Evolutionary conservation across 2,797 vertebrate genomes (phyloP).

Genomic region (Eulemur rubriventer): DNA sequence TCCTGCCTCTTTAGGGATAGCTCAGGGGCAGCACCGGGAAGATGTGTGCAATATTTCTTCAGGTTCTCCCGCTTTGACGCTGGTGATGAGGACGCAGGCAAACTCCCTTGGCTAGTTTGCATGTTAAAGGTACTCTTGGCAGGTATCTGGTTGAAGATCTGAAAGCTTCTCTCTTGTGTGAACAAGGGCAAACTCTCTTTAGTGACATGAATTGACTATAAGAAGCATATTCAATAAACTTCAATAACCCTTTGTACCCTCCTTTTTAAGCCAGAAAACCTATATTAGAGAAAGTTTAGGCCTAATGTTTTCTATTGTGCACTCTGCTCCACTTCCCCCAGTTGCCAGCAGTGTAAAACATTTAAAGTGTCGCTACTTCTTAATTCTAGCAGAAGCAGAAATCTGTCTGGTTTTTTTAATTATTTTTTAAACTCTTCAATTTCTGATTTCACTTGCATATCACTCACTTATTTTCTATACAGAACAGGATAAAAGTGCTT

Average conservation of each 20-base stretch:
- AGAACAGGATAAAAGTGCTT: conserved; percentile 67
- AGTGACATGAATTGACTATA: conserved; percentile 67
- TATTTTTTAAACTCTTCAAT: conserved; percentile 36
- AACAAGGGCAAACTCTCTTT: conserved; percentile 77
- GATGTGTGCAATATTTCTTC: conserved; percentile 19
- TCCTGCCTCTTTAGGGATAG: conserved; percentile 60
- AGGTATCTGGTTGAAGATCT: conserved; percentile 72
- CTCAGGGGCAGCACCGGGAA: background rate
- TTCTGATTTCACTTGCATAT: conserved; percentile 45
- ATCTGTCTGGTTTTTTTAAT: background rate
- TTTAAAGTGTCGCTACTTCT: conserved; percentile 46
- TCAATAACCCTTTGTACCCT: conserved; percentile 53
- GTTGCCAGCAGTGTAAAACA: background rate
- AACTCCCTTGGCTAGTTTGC: conserved; percentile 71
- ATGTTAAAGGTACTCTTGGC: conserved; percentile 72
- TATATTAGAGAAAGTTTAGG: conserved; percentile 39
- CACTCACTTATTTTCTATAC: conserved; percentile 63
- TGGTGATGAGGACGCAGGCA: background rate
- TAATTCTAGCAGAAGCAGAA: conserved; percentile 46
- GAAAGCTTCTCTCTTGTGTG: conserved; percentile 60
- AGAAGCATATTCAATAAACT: conserved; percentile 54
- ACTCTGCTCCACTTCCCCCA: background rate
- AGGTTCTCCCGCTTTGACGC: conserved; percentile 61
- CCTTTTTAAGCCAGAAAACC: conserved; percentile 55
- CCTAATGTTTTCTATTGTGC: background rate